These are phyloP conservation scores for Trematomus bernacchii DNA, from an alignment of 2,797 vertebrate species.

Conservation along the genomic window DNA sequence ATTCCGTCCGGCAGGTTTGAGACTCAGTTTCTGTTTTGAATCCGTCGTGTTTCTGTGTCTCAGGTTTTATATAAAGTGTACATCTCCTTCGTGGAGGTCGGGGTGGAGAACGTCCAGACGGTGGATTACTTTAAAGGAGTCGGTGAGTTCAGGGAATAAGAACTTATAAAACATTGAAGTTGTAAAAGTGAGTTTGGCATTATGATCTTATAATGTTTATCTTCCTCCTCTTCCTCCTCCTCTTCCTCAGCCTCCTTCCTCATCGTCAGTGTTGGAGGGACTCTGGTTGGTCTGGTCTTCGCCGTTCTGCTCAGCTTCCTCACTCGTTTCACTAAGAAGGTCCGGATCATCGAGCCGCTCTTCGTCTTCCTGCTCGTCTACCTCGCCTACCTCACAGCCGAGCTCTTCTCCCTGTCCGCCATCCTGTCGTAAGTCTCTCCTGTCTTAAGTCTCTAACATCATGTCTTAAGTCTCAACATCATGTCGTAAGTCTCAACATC, in stretches of 20 bases:
- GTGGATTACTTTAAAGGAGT: slow-evolving; percentile 95
- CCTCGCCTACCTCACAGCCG: slow-evolving; percentile 93
- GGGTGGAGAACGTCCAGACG: slow-evolving; percentile 88
- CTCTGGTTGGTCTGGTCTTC: slow-evolving; percentile 93
- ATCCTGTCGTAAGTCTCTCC: slow-evolving; percentile 91
- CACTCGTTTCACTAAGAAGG: slow-evolving; percentile 96
- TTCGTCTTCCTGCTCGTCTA: slow-evolving; percentile 95
- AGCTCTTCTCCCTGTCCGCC: slow-evolving; percentile 94
- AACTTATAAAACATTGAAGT: too few relatives aligned
- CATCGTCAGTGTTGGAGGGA: slow-evolving; percentile 94
- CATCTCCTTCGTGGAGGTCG: slow-evolving; percentile 96
- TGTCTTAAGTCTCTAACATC: not conserved
- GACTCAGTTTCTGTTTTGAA: too few relatives aligned
- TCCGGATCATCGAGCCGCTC: slow-evolving; percentile 96
- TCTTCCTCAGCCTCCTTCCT: slow-evolving; percentile 90
- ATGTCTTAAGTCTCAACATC: too few relatives aligned
- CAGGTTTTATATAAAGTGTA: slow-evolving; percentile 97
- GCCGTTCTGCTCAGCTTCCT: slow-evolving; percentile 93
- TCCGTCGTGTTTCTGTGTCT: not conserved
- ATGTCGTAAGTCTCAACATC: not conserved
- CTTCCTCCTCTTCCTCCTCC: not conserved
- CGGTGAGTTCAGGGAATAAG: slow-evolving; percentile 85
- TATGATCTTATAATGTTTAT: too few relatives aligned
- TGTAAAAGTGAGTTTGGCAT: too few relatives aligned
- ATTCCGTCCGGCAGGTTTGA: too few relatives aligned